Evolutionary conservation across 92 coral and sea anemone genomes (phyloP).

Genomic region (Bergia sp.): DNA sequence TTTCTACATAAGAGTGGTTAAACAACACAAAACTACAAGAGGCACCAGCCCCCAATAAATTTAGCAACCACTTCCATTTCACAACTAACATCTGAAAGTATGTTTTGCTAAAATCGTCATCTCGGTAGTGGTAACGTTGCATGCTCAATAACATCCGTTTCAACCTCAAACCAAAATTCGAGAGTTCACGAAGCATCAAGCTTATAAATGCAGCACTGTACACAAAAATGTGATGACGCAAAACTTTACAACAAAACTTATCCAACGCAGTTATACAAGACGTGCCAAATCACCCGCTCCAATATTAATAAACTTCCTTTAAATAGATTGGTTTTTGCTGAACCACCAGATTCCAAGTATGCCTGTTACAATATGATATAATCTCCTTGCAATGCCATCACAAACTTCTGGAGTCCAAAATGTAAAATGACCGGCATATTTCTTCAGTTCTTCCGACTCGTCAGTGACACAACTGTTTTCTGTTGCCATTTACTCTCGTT

Average conservation of each 20-base stretch:
- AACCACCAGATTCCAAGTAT: constrained; percentile 11
- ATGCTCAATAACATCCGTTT: neutral
- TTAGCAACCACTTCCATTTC: neutral
- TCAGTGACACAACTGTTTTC: neutral
- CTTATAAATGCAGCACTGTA: constrained; percentile 15
- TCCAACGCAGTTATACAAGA: constrained; percentile 14
- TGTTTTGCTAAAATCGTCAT: constrained; percentile 33
- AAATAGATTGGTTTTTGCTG: neutral
- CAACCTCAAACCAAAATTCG: neutral
- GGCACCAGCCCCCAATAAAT: neutral
- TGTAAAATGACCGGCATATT: constrained; percentile 18
- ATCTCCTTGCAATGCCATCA: neutral
- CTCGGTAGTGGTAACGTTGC: constrained; percentile 38
- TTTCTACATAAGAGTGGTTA: no score
- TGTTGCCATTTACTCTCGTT: neutral
- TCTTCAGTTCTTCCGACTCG: constrained; percentile 29
- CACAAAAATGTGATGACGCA: constrained; percentile 41
- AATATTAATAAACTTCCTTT: neutral
- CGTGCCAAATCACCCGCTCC: neutral
- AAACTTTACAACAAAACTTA: constrained; percentile 2
- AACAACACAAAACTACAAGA: neutral
- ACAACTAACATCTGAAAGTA: constrained; percentile 38
- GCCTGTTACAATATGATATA: neutral
- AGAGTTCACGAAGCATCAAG: neutral
- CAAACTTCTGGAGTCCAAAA: neutral